phyloP scores from a whole-genome alignment of 2,113 vertebrate genomes.

The Pandion haliaetus region DNA sequence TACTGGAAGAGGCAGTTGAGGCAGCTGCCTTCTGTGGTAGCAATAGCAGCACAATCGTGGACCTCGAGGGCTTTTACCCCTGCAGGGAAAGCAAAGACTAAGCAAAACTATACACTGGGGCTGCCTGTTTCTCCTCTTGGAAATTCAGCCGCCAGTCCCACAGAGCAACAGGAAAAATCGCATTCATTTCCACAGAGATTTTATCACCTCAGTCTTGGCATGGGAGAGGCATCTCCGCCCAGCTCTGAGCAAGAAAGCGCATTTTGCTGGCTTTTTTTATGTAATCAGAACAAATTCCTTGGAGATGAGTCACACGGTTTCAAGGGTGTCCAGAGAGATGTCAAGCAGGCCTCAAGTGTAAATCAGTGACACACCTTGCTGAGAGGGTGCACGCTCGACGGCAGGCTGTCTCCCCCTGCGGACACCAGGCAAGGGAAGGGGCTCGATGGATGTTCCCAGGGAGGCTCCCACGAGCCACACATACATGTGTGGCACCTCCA shows the following conservation, averaged over 20 bases:
- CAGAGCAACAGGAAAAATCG: slow-evolving; percentile 18
- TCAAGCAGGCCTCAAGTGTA: slow-evolving; percentile 44
- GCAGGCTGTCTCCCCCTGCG: neutral
- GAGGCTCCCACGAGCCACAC: neutral
- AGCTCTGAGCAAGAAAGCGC: slow-evolving; percentile 50
- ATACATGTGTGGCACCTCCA: neutral
- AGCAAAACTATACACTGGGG: neutral
- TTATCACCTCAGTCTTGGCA: slow-evolving; percentile 64
- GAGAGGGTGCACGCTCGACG: neutral
- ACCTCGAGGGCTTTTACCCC: neutral
- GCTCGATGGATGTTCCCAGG: neutral
- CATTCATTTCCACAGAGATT: slow-evolving; percentile 47
- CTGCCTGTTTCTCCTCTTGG: neutral
- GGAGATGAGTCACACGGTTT: slow-evolving; percentile 59
- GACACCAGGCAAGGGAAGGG: neutral
- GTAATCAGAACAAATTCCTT: slow-evolving; percentile 68
- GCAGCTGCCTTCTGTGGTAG: neutral
- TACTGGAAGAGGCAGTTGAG: neutral
- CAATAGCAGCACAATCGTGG: neutral
- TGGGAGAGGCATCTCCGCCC: slow-evolving; percentile 63
- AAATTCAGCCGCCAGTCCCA: neutral
- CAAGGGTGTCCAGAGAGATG: slow-evolving; percentile 53
- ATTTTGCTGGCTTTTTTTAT: slow-evolving; percentile 62
- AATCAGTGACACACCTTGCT: slow-evolving; percentile 56
- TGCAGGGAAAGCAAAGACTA: neutral